Conservation (phyloP, 2,113 vertebrate genomes). For the Rousettus leschenaultii region DNA sequence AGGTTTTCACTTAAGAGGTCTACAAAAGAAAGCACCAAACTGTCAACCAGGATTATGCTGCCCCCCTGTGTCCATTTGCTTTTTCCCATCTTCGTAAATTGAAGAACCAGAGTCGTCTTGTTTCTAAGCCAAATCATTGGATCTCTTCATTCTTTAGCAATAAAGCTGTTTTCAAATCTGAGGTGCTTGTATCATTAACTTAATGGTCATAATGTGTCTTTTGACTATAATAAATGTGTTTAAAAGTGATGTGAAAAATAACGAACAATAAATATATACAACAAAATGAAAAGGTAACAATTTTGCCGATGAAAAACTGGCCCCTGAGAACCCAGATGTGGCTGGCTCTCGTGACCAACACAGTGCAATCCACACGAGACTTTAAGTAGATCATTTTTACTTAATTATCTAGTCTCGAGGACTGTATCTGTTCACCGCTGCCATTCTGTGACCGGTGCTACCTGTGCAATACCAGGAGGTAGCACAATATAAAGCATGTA, state of each 20-base stretch:
- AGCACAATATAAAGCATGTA: neutral
- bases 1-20: neutral
- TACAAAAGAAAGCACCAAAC: neutral
- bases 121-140: neutral
- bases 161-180: neutral
- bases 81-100: conserved; percentile 34
- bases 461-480: neutral
- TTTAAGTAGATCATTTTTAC: neutral
- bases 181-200: neutral
- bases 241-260: neutral
- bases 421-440: neutral
- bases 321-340: neutral
- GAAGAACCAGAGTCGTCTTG: neutral
- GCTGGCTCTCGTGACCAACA: neutral
- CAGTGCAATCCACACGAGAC: neutral
- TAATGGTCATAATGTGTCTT: neutral
- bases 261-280: neutral
- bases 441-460: neutral
- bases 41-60: conserved; percentile 46
- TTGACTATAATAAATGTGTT: neutral
- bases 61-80: conserved; percentile 50
- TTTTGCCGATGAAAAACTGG: neutral
- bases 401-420: neutral
- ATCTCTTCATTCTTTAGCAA: neutral
- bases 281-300: conserved; percentile 30